Evolutionary conservation across 2,797 vertebrate genomes (phyloP).

Genomic region (Onychomys leucogaster): DNA sequence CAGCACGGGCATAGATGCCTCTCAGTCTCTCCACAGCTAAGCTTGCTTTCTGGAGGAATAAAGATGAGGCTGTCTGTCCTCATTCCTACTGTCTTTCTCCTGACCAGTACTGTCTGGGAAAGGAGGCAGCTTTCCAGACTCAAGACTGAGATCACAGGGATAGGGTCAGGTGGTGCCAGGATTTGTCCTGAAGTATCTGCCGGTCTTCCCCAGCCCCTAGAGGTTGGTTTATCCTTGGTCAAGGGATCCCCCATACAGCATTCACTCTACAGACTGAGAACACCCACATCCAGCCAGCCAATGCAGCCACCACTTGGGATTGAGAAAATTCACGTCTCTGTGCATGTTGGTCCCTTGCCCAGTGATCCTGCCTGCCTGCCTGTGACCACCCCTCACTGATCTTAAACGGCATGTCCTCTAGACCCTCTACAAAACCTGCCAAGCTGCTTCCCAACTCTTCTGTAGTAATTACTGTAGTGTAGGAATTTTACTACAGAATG

Average conservation of each 20-base stretch:
- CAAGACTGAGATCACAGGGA: background rate
- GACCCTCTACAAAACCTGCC: background rate
- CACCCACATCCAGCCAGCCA: background rate
- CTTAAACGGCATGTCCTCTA: background rate
- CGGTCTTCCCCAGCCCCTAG: background rate
- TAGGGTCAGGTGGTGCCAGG: too few relatives aligned
- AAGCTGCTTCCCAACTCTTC: background rate
- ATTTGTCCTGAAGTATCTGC: background rate
- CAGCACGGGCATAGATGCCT: background rate
- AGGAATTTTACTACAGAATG: background rate
- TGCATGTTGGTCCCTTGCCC: rapidly evolving
- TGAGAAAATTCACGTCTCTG: background rate
- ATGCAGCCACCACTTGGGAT: background rate
- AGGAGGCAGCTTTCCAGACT: background rate
- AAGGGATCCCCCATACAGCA: background rate
- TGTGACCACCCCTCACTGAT: background rate
- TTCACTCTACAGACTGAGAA: background rate
- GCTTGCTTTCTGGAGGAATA: background rate
- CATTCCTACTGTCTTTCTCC: background rate
- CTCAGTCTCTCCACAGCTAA: background rate
- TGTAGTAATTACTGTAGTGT: too few relatives aligned
- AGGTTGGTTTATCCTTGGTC: background rate
- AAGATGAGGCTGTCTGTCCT: background rate
- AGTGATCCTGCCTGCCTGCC: background rate
- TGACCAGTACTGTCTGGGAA: background rate